Evolutionary conservation across 2,888 invertebrate genomes (phyloP), one percentile per base, ranked within the genome.

Genomic region (Xestia xanthographa): DNA sequence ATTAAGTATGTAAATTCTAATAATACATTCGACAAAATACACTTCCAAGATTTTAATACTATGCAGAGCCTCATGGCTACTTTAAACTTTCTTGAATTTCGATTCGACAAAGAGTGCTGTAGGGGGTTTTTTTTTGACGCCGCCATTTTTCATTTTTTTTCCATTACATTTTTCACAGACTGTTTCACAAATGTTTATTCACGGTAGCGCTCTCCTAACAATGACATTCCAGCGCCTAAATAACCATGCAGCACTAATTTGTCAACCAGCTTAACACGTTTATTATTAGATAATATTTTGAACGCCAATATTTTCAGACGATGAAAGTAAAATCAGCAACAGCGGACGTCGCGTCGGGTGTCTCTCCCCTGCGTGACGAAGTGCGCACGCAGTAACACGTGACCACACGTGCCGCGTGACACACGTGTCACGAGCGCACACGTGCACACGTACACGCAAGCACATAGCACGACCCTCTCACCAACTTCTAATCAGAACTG

Each of bases 281-380:
- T 53, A 63, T 48, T 71, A 68, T 65, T 73, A 12, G 12, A 17
- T 63, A 8, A 29, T 34, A 60, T 34, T 60, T 20, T 60, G 11
- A 11, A 60, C 58, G 58, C 45, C 22, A 67, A 76, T 82, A 48
- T 86, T 91, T 87, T 79, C 94, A 96, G 96, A 95, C 92, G 95
- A 95, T 97, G 97, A 97, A 94, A 97, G 97, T 94, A 97, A 97
- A 96, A 95, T 93, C 94, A 95, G 97, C 92, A 93, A 95, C 85
- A 88, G 91, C 93, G 96, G 97, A 92, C 97, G 97, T 96, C 97
- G 97, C 95, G 96, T 97, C 97, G 97, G 97, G 90, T 97, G 97
- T 94, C 95, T 97, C 86, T 97, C 97, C 93, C 97, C 97, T 94
- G 97, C 97, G 95, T 97, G 97, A 97, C 92, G 95, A 92, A 87